These are phyloP conservation scores for Sebastes alutus DNA, from an alignment of 2,797 vertebrate genomes.

Conservation along the genomic window DNA sequence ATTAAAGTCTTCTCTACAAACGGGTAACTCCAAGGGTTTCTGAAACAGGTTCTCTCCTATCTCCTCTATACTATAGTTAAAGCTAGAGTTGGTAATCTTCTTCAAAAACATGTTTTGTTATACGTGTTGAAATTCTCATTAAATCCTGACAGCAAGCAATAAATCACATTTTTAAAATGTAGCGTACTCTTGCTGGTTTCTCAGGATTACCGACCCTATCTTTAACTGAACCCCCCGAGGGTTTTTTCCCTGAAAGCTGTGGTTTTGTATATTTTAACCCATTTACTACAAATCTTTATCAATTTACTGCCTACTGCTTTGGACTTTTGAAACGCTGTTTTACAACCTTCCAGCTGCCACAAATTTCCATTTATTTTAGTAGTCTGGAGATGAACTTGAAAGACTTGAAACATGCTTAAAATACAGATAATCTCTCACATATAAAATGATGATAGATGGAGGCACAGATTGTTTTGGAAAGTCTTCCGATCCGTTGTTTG, in stretches of 20 bases:
- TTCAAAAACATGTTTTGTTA: no score
- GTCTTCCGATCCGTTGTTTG: not conserved
- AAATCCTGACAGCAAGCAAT: no score
- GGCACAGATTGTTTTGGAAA: not conserved
- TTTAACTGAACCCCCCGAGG: no score
- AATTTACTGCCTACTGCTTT: not conserved
- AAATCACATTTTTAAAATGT: no score
- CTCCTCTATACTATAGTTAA: not conserved
- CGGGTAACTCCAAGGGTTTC: not conserved
- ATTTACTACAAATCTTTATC: not conserved
- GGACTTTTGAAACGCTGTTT: not conserved
- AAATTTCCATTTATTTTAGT: not conserved
- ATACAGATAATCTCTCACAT: not conserved
- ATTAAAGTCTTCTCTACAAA: not conserved
- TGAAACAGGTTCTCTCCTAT: not conserved
- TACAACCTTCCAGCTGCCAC: not conserved
- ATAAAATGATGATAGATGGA: not conserved
- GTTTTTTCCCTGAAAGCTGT: not conserved
- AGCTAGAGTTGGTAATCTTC: no score
- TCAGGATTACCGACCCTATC: no score
- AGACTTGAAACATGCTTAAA: not conserved
- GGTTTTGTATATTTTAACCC: not conserved
- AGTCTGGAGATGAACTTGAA: not conserved
- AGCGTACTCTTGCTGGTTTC: no score
- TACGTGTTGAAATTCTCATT: no score